Evolutionary conservation across 2,797 vertebrate species (phyloP).

Genomic region (Crenichthys baileyi): DNA sequence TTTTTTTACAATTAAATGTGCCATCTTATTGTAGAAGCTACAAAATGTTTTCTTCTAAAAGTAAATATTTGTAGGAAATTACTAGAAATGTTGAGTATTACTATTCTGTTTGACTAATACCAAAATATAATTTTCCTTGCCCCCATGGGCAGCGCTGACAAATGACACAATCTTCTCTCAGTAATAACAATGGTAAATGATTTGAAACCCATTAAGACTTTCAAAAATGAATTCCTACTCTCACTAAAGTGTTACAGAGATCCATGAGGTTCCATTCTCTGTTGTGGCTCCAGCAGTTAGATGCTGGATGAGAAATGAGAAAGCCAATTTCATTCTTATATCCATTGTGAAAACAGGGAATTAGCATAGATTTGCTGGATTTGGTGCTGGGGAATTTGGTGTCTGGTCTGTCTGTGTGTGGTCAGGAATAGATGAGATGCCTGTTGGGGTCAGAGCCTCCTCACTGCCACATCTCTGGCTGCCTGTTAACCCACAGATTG

Average conservation of each 20-base stretch:
- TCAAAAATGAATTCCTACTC: background rate
- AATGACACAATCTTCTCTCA: conserved; percentile 2
- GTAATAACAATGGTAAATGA: background rate
- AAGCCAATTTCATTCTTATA: background rate
- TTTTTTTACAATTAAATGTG: background rate
- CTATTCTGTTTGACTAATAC: background rate
- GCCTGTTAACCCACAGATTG: background rate
- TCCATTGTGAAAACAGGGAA: background rate
- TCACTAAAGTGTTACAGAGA: background rate
- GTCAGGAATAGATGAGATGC: background rate
- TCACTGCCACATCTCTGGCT: background rate
- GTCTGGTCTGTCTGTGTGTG: background rate
- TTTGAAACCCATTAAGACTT: background rate
- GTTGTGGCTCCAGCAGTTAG: background rate
- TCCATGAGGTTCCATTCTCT: background rate
- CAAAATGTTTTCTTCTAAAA: background rate
- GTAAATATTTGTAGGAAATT: background rate
- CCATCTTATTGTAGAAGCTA: background rate
- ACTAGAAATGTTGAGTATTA: background rate
- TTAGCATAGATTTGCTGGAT: rapidly evolving
- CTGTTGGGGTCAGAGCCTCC: background rate
- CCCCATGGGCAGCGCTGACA: background rate
- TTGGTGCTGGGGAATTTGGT: background rate
- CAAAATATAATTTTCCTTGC: background rate
- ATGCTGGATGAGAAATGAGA: background rate